phyloP scores from a whole-genome alignment of 2,113 vertebrate genomes.

The Notiomystis cincta region DNA sequence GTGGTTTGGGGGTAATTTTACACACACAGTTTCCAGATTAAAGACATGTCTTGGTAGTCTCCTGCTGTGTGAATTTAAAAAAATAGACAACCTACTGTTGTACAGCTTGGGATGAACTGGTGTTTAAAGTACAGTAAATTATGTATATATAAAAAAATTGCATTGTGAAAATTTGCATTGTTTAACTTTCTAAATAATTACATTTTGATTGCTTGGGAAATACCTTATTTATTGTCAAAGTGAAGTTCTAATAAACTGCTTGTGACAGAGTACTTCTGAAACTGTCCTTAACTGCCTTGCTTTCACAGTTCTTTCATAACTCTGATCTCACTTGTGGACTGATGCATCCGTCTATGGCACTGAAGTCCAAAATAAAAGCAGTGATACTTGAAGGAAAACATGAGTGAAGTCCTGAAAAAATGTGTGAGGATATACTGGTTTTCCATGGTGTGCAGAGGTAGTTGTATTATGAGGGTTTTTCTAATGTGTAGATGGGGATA shows the following conservation, averaged over 20 bases:
- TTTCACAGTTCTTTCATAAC: not conserved
- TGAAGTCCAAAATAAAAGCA: not conserved
- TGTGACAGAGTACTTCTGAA: slow-evolving; percentile 20
- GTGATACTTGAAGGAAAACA: not conserved
- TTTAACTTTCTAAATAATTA: slow-evolving; percentile 67
- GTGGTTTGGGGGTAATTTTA: not conserved
- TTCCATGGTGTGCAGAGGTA: not conserved
- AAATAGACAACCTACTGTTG: not conserved
- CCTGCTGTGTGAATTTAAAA: not conserved
- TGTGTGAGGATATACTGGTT: not conserved
- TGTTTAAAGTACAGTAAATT: slow-evolving; percentile 52
- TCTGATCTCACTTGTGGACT: not conserved
- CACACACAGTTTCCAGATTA: not conserved
- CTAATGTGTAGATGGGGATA: not conserved
- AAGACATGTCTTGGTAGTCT: not conserved
- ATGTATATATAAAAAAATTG: slow-evolving; percentile 60
- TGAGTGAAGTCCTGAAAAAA: not conserved
- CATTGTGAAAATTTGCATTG: slow-evolving; percentile 40
- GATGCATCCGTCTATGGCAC: not conserved
- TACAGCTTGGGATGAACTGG: slow-evolving; percentile 19
- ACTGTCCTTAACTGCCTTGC: not conserved
- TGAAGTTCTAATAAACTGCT: slow-evolving; percentile 62
- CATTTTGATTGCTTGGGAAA: slow-evolving; percentile 40
- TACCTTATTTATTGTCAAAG: slow-evolving; percentile 61
- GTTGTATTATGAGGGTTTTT: not conserved